phyloP scores from a whole-genome alignment of 2,113 vertebrate species.

The Odocoileus virginianus region DNA sequence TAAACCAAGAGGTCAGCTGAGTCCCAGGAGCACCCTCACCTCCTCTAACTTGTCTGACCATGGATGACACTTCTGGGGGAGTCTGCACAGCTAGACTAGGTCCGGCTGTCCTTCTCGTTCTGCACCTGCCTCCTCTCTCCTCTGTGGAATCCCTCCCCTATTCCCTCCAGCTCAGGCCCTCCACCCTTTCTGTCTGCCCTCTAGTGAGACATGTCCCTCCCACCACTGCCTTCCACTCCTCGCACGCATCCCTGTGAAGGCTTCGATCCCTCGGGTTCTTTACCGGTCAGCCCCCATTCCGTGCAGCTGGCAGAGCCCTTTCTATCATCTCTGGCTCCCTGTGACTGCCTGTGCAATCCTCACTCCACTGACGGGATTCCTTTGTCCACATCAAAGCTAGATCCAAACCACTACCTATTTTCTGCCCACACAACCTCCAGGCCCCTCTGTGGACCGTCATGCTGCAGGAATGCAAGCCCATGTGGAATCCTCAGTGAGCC shows the following conservation, averaged over 20 bases:
- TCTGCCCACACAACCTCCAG: background rate
- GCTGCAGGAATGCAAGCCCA: background rate
- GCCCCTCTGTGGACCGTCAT: no score
- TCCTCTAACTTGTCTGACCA: background rate
- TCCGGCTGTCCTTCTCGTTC: background rate
- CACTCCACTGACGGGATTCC: background rate
- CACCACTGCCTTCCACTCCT: background rate
- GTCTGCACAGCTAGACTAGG: background rate
- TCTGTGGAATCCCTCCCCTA: background rate
- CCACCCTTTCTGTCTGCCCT: background rate
- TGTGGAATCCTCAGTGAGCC: background rate
- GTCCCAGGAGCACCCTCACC: background rate
- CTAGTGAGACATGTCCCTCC: no score
- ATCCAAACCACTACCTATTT: background rate
- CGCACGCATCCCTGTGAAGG: background rate
- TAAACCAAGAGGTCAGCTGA: background rate
- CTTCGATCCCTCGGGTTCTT: accelerated
- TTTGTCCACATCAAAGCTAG: background rate
- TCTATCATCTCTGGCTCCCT: no score
- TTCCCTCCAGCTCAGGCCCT: no score
- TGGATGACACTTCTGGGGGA: background rate
- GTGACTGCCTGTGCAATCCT: background rate
- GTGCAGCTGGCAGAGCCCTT: background rate
- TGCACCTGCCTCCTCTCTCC: background rate
- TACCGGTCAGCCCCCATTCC: accelerated